These are phyloP conservation scores for Calcarius lapponicus DNA, from an alignment of 2,797 vertebrate species.

Conservation along the genomic window DNA sequence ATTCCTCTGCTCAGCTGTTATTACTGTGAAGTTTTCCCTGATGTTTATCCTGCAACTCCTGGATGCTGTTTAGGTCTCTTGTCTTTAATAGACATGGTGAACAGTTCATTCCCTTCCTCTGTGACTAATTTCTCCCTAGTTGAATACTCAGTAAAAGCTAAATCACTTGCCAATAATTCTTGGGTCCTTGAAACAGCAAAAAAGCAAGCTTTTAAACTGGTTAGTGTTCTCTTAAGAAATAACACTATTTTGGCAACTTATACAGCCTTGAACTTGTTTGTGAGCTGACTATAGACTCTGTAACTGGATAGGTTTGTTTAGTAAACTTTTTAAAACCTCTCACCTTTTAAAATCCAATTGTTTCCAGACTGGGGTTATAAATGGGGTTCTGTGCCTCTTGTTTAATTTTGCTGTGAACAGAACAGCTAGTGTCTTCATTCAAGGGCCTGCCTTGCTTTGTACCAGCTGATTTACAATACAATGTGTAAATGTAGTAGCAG, in stretches of 20 bases:
- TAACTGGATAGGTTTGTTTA: conserved; percentile 44
- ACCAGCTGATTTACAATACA: conserved; percentile 37
- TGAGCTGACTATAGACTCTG: neutral
- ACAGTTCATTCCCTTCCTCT: conserved; percentile 28
- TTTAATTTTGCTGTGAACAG: conserved; percentile 49
- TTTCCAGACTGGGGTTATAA: conserved; percentile 35
- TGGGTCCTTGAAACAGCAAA: neutral
- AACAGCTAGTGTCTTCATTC: conserved; percentile 43
- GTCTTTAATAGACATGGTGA: conserved; percentile 2
- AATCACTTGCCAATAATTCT: conserved; percentile 47
- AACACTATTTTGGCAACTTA: neutral
- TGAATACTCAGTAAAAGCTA: conserved; percentile 37
- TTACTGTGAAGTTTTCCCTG: neutral
- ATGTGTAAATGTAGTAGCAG: conserved; percentile 51
- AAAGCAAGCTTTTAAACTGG: conserved; percentile 9
- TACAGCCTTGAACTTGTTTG: conserved; percentile 28
- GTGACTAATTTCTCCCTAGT: conserved; percentile 42
- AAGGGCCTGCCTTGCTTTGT: conserved; percentile 30
- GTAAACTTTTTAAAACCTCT: conserved; percentile 53
- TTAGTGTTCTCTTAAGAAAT: conserved; percentile 19
- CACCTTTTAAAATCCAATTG: conserved; percentile 57
- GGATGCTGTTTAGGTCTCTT: neutral
- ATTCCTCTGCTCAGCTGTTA: neutral
- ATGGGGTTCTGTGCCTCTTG: conserved; percentile 25
- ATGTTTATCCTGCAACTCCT: conserved; percentile 32